phyloP scores from a whole-genome alignment of 2,113 vertebrate genomes.

The Nesogale talazaci region DNA sequence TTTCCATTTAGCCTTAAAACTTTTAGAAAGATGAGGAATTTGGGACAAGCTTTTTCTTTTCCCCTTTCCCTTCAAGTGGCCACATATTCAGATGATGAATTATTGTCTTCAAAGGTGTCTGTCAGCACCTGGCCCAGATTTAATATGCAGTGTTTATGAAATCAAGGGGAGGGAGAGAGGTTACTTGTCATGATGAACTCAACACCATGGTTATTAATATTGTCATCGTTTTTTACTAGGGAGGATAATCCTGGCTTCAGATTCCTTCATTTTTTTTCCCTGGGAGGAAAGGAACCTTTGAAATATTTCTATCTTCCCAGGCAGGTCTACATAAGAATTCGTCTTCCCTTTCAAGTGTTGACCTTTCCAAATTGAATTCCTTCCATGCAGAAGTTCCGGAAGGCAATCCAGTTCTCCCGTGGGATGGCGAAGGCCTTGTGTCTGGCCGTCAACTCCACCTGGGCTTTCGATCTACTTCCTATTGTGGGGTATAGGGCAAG shows the following conservation, averaged over 20 bases:
- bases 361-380: neutral
- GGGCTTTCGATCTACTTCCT: neutral
- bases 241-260: neutral
- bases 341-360: slow-evolving; percentile 12
- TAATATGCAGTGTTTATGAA: slow-evolving; percentile 72
- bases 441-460: neutral
- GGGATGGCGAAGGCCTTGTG: neutral
- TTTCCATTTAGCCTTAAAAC: slow-evolving; percentile 58
- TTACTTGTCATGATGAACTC: slow-evolving; percentile 64
- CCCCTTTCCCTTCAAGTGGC: slow-evolving; percentile 57
- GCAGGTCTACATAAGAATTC: slow-evolving; percentile 12
- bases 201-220: slow-evolving; percentile 48
- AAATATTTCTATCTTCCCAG: slow-evolving; percentile 33
- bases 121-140: slow-evolving; percentile 64
- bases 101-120: slow-evolving; percentile 73
- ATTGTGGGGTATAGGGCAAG: neutral
- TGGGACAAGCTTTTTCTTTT: slow-evolving; percentile 68
- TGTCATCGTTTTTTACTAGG: slow-evolving; percentile 47
- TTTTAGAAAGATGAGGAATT: slow-evolving; percentile 72
- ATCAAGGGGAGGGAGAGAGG: slow-evolving; percentile 60
- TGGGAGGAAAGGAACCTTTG: slow-evolving; percentile 32
- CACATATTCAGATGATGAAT: slow-evolving; percentile 71
- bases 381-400: neutral
- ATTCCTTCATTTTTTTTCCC: slow-evolving; percentile 15
- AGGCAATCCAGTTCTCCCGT: neutral